phyloP scores from a whole-genome alignment of 2,888 invertebrate species.

The Timema cristinae region DNA sequence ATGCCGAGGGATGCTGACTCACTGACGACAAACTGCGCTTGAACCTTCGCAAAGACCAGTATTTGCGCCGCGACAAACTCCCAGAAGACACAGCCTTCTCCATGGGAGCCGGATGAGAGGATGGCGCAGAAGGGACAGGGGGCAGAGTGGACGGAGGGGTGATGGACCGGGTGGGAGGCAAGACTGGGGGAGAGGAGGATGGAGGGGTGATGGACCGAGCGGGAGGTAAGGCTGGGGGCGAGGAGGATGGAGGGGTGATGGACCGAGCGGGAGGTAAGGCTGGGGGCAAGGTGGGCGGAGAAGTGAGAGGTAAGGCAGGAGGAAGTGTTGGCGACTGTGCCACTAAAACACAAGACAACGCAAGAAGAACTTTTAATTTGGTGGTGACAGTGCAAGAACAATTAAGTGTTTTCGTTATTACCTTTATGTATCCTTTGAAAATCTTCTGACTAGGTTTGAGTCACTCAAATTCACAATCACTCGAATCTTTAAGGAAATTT shows the following conservation, averaged over 20 bases:
- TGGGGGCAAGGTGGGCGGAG: constrained; percentile 15
- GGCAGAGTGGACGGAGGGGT: constrained; percentile 19
- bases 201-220: background rate
- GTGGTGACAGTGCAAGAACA: no score
- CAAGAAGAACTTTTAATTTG: no score
- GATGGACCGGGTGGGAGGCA: constrained; percentile 2
- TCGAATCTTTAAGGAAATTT: no score
- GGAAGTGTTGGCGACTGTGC: background rate
- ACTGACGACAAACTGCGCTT: constrained; percentile 57
- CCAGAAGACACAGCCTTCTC: constrained; percentile 30
- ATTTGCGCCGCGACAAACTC: constrained; percentile 41
- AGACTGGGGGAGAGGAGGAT: constrained; percentile 1
- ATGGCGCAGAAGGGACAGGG: constrained; percentile 21
- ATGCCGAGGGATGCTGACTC: constrained; percentile 3
- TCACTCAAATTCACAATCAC: no score
- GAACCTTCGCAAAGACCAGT: constrained; percentile 59
- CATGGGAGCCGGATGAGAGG: constrained; percentile 21
- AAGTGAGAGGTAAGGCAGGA: constrained; percentile 19
- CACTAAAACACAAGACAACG: background rate
- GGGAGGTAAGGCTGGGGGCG: background rate
- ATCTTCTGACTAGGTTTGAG: no score
- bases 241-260: background rate
- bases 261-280: constrained; percentile 12
- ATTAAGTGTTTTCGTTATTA: no score
- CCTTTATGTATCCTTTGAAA: no score